Percentiles rank a stretch among this genome's conserved stretches.
These are phyloP conservation scores for Cassiopea xamachana DNA, from an alignment of 30 jellyfish, hydroid and myxozoan species.

Conservation along the genomic window DNA sequence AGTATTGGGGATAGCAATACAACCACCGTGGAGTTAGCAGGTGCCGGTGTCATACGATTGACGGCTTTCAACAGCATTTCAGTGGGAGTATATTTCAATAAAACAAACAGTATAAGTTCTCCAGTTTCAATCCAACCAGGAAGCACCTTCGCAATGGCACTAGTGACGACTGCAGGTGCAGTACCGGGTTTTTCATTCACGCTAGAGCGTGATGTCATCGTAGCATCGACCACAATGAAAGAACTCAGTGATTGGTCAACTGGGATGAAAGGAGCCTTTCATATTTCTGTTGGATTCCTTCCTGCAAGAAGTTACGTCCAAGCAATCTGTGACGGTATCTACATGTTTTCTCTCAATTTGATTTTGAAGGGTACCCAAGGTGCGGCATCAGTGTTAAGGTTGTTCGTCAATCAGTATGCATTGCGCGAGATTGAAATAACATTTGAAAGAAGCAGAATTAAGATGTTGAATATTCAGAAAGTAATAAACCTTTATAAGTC, in stretches of 20 bases:
- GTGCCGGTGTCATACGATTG: conserved; percentile 43
- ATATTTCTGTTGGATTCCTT: conserved; percentile 52
- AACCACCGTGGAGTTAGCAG: conserved; percentile 14
- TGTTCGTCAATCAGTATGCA: not conserved
- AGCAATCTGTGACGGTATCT: conserved; percentile 68
- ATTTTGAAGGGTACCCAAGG: conserved; percentile 2
- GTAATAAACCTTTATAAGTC: conserved; percentile 45
- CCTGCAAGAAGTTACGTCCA: conserved; percentile 56
- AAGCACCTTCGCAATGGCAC: conserved; percentile 61
- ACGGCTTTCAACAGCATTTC: conserved; percentile 53
- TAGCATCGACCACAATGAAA: not conserved
- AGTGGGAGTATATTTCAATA: not conserved
- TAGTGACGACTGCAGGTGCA: conserved; percentile 60
- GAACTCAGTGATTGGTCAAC: conserved; percentile 51
- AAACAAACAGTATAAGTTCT: not conserved
- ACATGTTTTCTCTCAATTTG: conserved; percentile 45
- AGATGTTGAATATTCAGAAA: conserved; percentile 32
- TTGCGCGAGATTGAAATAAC: conserved; percentile 28
- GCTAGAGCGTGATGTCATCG: not conserved
- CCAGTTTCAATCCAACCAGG: conserved; percentile 6
- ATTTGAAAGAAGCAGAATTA: not conserved
- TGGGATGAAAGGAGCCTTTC: conserved; percentile 50
- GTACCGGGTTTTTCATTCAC: conserved; percentile 64
- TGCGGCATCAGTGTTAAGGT: conserved; percentile 10
- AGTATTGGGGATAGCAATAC: conserved; percentile 27